phyloP scores from a whole-genome alignment of 64 coral and sea anemone species.

The Porites lutea region DNA sequence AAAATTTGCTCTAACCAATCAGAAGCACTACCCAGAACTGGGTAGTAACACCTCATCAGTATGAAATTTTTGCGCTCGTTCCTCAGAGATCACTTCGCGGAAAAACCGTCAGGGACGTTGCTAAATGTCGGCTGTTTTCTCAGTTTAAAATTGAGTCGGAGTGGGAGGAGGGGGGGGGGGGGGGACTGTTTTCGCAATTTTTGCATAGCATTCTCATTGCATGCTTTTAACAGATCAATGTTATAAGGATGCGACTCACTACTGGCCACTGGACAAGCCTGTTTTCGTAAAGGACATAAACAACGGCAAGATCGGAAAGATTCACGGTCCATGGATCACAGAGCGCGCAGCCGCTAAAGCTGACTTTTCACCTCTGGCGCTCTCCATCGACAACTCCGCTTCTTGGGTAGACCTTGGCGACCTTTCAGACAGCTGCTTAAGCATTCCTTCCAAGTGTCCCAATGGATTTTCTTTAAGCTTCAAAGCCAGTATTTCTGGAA shows the following conservation, averaged over 20 bases:
- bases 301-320: background rate
- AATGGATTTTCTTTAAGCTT: constrained; percentile 51
- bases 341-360: background rate
- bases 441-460: constrained; percentile 8
- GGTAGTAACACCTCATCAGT: too few relatives aligned
- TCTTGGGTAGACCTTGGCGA: constrained; percentile 50
- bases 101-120: too few relatives aligned
- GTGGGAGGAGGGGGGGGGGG: too few relatives aligned
- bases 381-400: background rate
- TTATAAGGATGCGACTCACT: constrained; percentile 27
- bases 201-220: background rate
- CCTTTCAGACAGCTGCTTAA: constrained; percentile 36
- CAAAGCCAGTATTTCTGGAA: constrained; percentile 8
- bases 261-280: constrained; percentile 60
- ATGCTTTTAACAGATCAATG: constrained; percentile 13
- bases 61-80: too few relatives aligned
- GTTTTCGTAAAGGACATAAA: constrained; percentile 4
- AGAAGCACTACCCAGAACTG: too few relatives aligned
- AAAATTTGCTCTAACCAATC: too few relatives aligned
- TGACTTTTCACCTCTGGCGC: background rate
- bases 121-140: too few relatives aligned
- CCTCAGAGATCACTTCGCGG: too few relatives aligned
- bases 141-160: too few relatives aligned
- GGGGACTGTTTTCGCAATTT: background rate
- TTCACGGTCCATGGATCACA: background rate